Percentiles rank a stretch among this genome's conserved stretches.
phyloP scores from a whole-genome alignment of 2,888 invertebrate genomes.

The Protula sp. region DNA sequence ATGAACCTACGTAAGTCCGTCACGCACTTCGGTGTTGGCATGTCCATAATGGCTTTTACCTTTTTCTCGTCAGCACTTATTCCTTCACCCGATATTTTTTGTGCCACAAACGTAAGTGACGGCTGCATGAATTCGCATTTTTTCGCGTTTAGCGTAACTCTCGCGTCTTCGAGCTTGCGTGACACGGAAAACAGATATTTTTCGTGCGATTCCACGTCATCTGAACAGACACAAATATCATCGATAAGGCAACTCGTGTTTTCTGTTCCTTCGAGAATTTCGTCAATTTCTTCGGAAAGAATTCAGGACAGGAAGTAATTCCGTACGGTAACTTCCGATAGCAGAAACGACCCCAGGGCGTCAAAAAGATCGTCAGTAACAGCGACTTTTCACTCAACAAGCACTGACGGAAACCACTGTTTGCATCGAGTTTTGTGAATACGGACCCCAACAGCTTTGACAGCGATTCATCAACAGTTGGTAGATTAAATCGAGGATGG shows the following conservation, averaged over 20 bases:
- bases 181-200: neutral
- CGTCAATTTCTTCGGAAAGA: neutral
- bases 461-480: conserved; percentile 23
- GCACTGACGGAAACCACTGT: neutral
- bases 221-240: neutral
- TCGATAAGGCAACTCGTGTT: neutral
- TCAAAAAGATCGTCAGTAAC: neutral
- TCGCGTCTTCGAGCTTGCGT: neutral
- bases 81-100: no score
- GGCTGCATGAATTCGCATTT: neutral
- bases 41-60: no score
- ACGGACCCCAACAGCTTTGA: neutral
- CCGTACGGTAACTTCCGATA: neutral
- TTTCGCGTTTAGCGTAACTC: neutral
- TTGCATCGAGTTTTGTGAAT: neutral
- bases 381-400: neutral
- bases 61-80: no score
- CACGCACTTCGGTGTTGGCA: no score
- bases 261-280: neutral
- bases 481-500: conserved; percentile 22
- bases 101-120: no score
- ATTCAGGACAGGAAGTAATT: neutral
- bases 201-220: neutral
- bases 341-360: neutral
- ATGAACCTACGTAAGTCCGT: no score